Evolutionary conservation across 35 echinoderm and acorn worm species (phyloP).

Genomic region (Stichopus chloronotus): DNA sequence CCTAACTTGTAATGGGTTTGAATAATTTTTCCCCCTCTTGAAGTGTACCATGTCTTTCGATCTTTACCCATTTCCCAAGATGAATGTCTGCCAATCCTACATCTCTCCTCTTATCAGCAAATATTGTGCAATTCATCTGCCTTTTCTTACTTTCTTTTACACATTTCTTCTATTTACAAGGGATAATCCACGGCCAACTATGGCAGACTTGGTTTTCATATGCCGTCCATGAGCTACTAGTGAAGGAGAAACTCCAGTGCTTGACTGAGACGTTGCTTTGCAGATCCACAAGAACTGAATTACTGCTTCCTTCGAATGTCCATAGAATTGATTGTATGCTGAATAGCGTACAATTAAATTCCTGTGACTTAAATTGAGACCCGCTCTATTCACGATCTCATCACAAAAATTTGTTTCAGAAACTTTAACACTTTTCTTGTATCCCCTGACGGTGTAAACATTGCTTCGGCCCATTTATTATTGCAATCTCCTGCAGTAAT

Average conservation of each 20-base stretch:
- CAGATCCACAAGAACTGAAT: background rate
- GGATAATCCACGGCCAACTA: background rate
- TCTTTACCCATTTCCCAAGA: background rate
- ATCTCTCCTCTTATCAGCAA: constrained; percentile 4
- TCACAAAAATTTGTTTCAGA: constrained; percentile 26
- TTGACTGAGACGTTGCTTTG: background rate
- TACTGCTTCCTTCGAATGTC: background rate
- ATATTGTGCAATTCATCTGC: background rate
- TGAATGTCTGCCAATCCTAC: background rate
- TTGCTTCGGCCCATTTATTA: background rate
- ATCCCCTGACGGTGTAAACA: background rate
- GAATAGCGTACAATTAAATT: too few relatives aligned
- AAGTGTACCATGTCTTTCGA: background rate
- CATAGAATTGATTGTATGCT: background rate
- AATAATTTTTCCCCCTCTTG: background rate
- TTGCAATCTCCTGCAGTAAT: background rate
- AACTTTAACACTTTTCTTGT: background rate
- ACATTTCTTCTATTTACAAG: background rate
- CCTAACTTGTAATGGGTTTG: background rate
- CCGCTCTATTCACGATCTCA: background rate
- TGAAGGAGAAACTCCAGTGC: background rate
- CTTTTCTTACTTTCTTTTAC: background rate
- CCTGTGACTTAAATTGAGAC: background rate
- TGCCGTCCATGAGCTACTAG: background rate
- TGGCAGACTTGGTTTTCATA: background rate